phyloP scores from a whole-genome alignment of 2,797 vertebrate genomes.

The Rhynchonycteris naso region DNA sequence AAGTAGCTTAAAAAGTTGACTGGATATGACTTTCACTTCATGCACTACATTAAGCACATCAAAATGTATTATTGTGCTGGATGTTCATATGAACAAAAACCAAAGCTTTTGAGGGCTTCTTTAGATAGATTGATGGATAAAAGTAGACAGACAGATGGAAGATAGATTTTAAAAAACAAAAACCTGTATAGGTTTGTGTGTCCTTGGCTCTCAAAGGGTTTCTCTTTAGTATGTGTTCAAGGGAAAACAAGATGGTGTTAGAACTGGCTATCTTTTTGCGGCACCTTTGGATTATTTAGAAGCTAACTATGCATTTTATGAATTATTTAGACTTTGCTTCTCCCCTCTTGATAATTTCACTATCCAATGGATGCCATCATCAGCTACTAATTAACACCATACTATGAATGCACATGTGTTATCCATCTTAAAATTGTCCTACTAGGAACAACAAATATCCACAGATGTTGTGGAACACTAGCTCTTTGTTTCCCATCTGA shows the following conservation, averaged over 20 bases:
- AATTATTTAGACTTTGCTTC: slow-evolving; percentile 20
- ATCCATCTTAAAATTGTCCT: neutral
- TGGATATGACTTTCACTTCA: slow-evolving; percentile 75
- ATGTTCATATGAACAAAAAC: slow-evolving; percentile 59
- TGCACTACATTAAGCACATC: slow-evolving; percentile 72
- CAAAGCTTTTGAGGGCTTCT: neutral
- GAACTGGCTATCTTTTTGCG: neutral
- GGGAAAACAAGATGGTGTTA: neutral
- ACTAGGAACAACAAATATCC: neutral
- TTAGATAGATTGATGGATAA: neutral
- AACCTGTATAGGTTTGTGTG: neutral
- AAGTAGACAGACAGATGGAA: neutral
- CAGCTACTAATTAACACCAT: neutral
- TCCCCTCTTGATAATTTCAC: neutral
- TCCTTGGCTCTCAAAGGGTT: neutral
- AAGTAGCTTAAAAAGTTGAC: slow-evolving; percentile 75
- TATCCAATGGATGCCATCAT: neutral
- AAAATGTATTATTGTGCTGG: slow-evolving; percentile 51
- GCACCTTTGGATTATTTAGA: neutral
- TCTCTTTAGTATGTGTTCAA: slow-evolving; percentile 18
- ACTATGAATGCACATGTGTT: neutral
- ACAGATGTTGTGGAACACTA: neutral
- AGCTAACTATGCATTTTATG: neutral
- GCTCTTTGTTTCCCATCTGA: neutral
- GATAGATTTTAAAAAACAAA: neutral